These are phyloP conservation scores for Nymphalis urticae DNA, from an alignment of 2,888 invertebrate genomes.

Conservation along the genomic window DNA sequence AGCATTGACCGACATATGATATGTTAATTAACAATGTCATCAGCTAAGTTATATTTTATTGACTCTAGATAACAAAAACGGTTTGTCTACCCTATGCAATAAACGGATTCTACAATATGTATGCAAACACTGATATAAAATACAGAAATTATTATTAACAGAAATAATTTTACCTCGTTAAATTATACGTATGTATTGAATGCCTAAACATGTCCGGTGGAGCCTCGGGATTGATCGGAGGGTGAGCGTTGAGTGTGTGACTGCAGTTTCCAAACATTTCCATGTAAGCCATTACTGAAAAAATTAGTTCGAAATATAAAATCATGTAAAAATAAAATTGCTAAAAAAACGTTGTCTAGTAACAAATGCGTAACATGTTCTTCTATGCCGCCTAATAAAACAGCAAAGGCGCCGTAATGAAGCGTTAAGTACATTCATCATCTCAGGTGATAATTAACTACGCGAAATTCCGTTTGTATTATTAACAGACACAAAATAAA, in stretches of 20 bases:
- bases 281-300: conserved; percentile 96
- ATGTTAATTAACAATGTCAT: conserved; percentile 15
- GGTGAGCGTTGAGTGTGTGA: conserved; percentile 69
- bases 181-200: conserved; percentile 91
- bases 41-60: conserved; percentile 1
- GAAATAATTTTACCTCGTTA: conserved; percentile 61
- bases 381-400: conserved; percentile 52
- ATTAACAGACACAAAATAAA: conserved; percentile 55
- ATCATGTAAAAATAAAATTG: conserved; percentile 19
- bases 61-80: background rate
- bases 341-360: conserved; percentile 28
- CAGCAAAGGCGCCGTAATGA: conserved; percentile 63
- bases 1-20: conserved; percentile 8
- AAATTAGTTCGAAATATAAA: conserved; percentile 39
- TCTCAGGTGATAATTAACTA: conserved; percentile 64
- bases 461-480: conserved; percentile 57
- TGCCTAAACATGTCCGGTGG: conserved; percentile 91
- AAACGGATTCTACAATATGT: too few relatives aligned
- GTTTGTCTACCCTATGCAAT: background rate
- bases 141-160: background rate
- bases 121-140: too few relatives aligned
- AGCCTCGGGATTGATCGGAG: conserved; percentile 81
- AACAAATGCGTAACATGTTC: conserved; percentile 47
- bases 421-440: conserved; percentile 68
- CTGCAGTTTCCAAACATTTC: conserved; percentile 96